Evolutionary conservation across 2,113 vertebrate genomes (phyloP).

Genomic region (Arvicanthis niloticus): DNA sequence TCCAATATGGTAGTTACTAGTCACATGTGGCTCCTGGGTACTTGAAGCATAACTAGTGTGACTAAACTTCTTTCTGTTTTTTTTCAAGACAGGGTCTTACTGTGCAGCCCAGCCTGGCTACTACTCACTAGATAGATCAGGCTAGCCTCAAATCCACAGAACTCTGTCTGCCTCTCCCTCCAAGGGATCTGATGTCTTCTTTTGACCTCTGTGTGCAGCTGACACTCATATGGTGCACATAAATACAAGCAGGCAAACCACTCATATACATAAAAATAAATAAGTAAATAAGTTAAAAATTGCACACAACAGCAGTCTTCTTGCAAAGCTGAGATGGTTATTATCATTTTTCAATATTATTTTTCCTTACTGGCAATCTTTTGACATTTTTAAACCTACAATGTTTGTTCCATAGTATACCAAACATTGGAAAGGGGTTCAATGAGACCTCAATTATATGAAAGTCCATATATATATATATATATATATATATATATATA

Average conservation of each 20-base stretch:
- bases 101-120: not conserved
- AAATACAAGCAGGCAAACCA: not conserved
- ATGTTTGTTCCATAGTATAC: not conserved
- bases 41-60: not conserved
- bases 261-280: not conserved
- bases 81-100: not conserved
- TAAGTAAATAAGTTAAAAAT: not conserved
- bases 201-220: not conserved
- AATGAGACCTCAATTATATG: not conserved
- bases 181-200: not conserved
- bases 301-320: not conserved
- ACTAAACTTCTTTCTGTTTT: not conserved
- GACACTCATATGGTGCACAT: not conserved
- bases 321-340: not conserved
- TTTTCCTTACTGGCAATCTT: not conserved
- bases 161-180: not conserved
- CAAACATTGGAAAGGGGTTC: not conserved
- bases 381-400: not conserved
- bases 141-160: not conserved
- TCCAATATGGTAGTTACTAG: not conserved
- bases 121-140: not conserved
- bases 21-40: not conserved
- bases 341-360: not conserved
- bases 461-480: not conserved
- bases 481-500: not conserved